These are phyloP conservation scores for Lasioglossum marginatum DNA, from an alignment of 2,888 invertebrate species.

Conservation along the genomic window DNA sequence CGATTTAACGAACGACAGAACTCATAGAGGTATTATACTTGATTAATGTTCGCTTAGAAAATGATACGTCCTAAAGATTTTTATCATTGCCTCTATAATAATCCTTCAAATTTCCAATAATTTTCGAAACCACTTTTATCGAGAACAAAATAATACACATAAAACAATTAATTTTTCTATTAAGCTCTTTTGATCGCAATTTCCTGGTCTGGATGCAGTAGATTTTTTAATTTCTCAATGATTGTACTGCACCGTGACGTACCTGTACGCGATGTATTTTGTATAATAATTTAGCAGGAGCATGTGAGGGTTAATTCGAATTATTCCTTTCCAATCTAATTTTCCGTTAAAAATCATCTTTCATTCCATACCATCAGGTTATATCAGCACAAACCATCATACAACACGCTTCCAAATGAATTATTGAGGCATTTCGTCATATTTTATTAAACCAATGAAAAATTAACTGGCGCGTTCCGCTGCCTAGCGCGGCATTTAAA, in stretches of 20 bases:
- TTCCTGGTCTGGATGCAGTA: too few relatives aligned
- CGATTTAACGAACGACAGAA: constrained; percentile 81
- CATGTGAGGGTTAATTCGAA: neutral
- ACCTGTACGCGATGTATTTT: too few relatives aligned
- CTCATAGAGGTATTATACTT: constrained; percentile 69
- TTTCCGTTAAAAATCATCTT: neutral
- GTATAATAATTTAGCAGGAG: neutral
- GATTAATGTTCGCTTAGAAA: neutral
- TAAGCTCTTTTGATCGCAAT: too few relatives aligned
- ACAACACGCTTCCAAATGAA: neutral
- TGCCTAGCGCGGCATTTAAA: neutral
- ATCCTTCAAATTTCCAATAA: neutral
- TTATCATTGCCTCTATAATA: neutral
- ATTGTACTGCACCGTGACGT: neutral
- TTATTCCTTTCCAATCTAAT: neutral
- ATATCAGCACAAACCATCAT: too few relatives aligned
- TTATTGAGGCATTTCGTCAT: neutral
- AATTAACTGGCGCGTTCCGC: neutral
- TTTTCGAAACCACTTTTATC: neutral
- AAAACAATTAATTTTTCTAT: neutral
- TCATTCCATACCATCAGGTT: too few relatives aligned
- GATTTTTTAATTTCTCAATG: neutral
- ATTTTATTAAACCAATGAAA: neutral
- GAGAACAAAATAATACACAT: neutral
- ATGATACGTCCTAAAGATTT: neutral